A percentile compares a stretch with the other conserved stretches of the same genome.
Conservation (phyloP, 2,888 invertebrate genomes). For the Perizoma affinitatum region DNA sequence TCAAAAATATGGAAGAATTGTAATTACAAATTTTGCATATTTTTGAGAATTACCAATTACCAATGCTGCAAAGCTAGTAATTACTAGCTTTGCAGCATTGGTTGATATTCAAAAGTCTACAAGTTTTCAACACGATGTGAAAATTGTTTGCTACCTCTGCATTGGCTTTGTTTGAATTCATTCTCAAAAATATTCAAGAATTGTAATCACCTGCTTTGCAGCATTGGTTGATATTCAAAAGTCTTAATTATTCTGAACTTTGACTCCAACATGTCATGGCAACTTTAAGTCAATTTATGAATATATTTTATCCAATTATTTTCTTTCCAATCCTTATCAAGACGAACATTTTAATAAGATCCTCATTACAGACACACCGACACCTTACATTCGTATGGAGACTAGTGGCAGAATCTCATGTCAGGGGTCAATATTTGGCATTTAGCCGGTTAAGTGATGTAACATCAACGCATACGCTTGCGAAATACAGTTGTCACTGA, state of each 20-base stretch:
- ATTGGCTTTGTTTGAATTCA: no score
- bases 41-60: no score
- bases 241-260: conserved; percentile 25
- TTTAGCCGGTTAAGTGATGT: conserved; percentile 66
- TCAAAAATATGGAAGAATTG: no score
- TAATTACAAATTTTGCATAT: no score
- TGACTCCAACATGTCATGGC: conserved; percentile 11
- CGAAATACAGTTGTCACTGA: conserved; percentile 68
- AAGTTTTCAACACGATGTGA: no score
- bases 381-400: conserved; percentile 36
- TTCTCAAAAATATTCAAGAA: no score
- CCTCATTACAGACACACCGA: conserved; percentile 20
- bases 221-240: conserved; percentile 26
- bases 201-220: no score
- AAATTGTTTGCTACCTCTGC: no score
- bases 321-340: conserved; percentile 20
- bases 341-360: conserved; percentile 21
- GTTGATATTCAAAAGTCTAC: conserved; percentile 27
- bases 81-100: no score
- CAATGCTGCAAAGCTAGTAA: no score
- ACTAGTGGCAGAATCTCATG: conserved; percentile 63
- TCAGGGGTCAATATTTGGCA: conserved; percentile 80
- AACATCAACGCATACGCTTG: conserved; percentile 53
- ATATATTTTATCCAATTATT: conserved; percentile 26
- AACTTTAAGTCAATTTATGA: conserved; percentile 10